A percentile compares a stretch with the other conserved stretches of the same genome.
These are phyloP conservation scores for Margaritifera margaritifera DNA, from an alignment of 2,888 invertebrate species.

Conservation along the genomic window DNA sequence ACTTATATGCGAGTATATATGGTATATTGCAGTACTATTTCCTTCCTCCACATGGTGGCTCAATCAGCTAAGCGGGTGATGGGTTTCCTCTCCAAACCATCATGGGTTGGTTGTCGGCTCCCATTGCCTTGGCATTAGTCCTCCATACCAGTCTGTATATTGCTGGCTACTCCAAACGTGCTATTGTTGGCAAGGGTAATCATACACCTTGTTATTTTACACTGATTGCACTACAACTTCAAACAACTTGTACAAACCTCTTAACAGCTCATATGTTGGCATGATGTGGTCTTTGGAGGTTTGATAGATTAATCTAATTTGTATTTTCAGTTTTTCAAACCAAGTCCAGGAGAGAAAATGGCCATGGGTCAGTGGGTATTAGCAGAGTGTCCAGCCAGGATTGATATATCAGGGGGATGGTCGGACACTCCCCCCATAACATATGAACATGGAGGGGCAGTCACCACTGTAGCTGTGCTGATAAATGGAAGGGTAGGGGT, in stretches of 20 bases:
- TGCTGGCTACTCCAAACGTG: too few relatives aligned
- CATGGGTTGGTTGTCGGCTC: too few relatives aligned
- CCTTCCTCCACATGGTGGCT: too few relatives aligned
- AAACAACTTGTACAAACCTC: neutral
- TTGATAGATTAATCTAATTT: neutral
- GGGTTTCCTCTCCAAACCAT: too few relatives aligned
- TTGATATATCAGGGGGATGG: conserved; percentile 77
- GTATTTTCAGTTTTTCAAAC: conserved; percentile 53
- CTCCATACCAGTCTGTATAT: too few relatives aligned
- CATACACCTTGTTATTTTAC: neutral
- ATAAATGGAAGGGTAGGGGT: conserved; percentile 73
- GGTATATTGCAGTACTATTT: too few relatives aligned
- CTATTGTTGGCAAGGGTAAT: neutral
- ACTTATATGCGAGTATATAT: too few relatives aligned
- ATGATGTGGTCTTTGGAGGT: too few relatives aligned
- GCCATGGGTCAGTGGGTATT: conserved; percentile 71
- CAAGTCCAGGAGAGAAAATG: conserved; percentile 31
- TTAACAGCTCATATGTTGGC: too few relatives aligned
- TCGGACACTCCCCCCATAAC: conserved; percentile 78
- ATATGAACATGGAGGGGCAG: conserved; percentile 75
- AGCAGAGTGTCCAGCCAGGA: conserved; percentile 74
- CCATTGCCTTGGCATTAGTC: too few relatives aligned
- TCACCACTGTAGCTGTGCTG: conserved; percentile 73
- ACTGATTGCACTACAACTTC: neutral
- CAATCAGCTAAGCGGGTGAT: too few relatives aligned